phyloP scores from a whole-genome alignment of 2,797 vertebrate species.

The Thalassophryne amazonica region DNA sequence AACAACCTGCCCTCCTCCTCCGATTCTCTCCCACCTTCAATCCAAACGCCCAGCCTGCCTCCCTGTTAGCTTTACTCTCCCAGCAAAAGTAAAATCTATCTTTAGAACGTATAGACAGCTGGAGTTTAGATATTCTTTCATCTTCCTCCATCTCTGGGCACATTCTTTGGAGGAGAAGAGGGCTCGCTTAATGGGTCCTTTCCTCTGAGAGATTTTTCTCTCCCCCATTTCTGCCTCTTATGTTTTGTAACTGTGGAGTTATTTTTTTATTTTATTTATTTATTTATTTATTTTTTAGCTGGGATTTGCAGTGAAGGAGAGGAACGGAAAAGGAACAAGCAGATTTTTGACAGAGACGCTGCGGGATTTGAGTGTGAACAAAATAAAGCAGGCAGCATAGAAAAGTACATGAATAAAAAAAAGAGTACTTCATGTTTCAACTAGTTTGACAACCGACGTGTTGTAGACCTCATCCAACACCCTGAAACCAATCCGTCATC shows the following conservation, averaged over 20 bases:
- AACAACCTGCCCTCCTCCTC: slow-evolving; percentile 68
- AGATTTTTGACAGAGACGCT: slow-evolving; percentile 33
- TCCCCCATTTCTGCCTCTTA: slow-evolving; percentile 50
- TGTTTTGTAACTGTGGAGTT: slow-evolving; percentile 52
- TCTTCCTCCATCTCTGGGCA: slow-evolving; percentile 69
- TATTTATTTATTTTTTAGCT: slow-evolving; percentile 35
- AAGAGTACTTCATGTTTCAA: too few relatives aligned
- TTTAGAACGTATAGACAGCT: slow-evolving; percentile 63
- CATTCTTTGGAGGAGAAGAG: slow-evolving; percentile 56
- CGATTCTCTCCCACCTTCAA: slow-evolving; percentile 37
- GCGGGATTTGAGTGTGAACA: slow-evolving; percentile 35
- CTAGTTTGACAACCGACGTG: too few relatives aligned
- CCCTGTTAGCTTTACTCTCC: slow-evolving; percentile 47
- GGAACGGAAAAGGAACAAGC: slow-evolving; percentile 42
- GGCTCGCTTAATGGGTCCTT: slow-evolving; percentile 62
- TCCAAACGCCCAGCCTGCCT: slow-evolving; percentile 52
- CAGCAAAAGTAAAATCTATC: slow-evolving; percentile 61
- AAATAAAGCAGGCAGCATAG: slow-evolving; percentile 45
- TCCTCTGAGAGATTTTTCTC: slow-evolving; percentile 56
- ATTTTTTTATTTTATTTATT: too few relatives aligned
- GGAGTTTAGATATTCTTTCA: slow-evolving; percentile 63
- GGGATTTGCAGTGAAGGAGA: slow-evolving; percentile 49
- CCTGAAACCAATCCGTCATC: too few relatives aligned
- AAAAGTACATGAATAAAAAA: too few relatives aligned
- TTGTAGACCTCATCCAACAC: too few relatives aligned